phyloP scores from a whole-genome alignment of 2,797 vertebrate species.

The Dendrocincla tyrannina region DNA sequence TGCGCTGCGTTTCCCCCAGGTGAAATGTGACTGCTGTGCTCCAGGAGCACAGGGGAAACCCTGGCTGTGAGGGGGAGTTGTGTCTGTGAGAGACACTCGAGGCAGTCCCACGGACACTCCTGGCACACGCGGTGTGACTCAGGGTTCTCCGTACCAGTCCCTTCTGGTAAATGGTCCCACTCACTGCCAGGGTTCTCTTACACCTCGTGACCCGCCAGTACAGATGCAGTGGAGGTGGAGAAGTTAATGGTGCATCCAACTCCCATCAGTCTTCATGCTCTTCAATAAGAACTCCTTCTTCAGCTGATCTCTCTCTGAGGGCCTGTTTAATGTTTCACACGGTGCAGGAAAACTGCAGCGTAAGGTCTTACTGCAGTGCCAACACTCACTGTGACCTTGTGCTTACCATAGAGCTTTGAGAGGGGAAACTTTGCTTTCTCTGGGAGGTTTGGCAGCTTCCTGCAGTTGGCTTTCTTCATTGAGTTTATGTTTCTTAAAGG shows the following conservation, averaged over 20 bases:
- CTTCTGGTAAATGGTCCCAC: neutral
- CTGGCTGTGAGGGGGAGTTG: neutral
- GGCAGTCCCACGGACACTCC: neutral
- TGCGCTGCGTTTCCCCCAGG: too few species aligned
- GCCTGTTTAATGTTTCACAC: neutral
- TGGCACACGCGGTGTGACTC: neutral
- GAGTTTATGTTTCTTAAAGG: neutral
- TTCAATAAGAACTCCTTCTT: neutral
- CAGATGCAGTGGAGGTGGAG: neutral
- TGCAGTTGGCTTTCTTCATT: neutral
- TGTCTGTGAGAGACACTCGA: neutral
- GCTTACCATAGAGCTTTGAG: neutral
- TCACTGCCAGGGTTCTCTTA: neutral
- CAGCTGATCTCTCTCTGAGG: neutral
- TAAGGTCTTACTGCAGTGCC: neutral
- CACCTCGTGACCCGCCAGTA: accelerated
- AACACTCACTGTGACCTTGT: neutral
- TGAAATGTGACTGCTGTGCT: too few species aligned
- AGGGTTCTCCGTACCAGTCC: accelerated
- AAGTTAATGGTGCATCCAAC: neutral
- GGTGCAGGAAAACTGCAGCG: neutral
- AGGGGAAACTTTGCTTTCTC: neutral
- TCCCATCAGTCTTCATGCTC: neutral
- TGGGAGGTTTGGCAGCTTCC: neutral
- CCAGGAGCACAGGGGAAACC: too few species aligned